These are phyloP conservation scores for Sebastes melanostomus DNA, from an alignment of 2,797 vertebrate species.

Conservation along the genomic window DNA sequence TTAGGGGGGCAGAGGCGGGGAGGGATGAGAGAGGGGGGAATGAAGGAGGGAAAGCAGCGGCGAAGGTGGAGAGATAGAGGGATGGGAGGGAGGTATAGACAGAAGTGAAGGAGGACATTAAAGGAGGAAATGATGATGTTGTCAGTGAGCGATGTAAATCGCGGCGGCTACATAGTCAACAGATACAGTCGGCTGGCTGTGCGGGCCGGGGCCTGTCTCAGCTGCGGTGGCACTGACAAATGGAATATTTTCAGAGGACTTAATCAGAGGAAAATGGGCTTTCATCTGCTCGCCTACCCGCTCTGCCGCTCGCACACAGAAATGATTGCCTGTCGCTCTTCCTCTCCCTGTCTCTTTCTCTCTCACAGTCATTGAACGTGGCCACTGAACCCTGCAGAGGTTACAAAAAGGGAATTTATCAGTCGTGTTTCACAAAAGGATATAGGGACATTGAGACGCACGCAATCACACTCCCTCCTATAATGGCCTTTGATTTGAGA, in stretches of 20 bases:
- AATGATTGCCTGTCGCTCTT: slow-evolving; percentile 85
- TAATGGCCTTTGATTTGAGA: slow-evolving; percentile 46
- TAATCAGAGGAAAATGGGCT: slow-evolving; percentile 97
- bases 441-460: slow-evolving; percentile 42
- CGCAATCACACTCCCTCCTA: slow-evolving; percentile 13
- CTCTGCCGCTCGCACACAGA: slow-evolving; percentile 86
- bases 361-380: slow-evolving; percentile 65
- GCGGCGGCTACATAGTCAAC: slow-evolving; percentile 90
- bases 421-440: slow-evolving; percentile 65
- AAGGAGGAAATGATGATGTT: slow-evolving; percentile 83
- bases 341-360: slow-evolving; percentile 65
- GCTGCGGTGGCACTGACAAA: slow-evolving; percentile 91
- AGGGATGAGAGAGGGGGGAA: slow-evolving; percentile 52
- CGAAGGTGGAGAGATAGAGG: slow-evolving; percentile 55
- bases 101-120: slow-evolving; percentile 84
- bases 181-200: slow-evolving; percentile 91
- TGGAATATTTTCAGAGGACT: slow-evolving; percentile 96
- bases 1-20: slow-evolving; percentile 61
- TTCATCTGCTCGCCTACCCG: slow-evolving; percentile 89
- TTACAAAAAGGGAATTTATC: slow-evolving; percentile 70
- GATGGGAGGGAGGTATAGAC: slow-evolving; percentile 64
- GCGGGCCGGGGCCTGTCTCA: slow-evolving; percentile 78
- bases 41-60: slow-evolving; percentile 46
- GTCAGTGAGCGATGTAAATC: slow-evolving; percentile 93
- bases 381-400: slow-evolving; percentile 74